These are phyloP conservation scores for Scaptomyza cyrtandrae DNA, from an alignment of 2,888 invertebrate genomes.

Conservation along the genomic window DNA sequence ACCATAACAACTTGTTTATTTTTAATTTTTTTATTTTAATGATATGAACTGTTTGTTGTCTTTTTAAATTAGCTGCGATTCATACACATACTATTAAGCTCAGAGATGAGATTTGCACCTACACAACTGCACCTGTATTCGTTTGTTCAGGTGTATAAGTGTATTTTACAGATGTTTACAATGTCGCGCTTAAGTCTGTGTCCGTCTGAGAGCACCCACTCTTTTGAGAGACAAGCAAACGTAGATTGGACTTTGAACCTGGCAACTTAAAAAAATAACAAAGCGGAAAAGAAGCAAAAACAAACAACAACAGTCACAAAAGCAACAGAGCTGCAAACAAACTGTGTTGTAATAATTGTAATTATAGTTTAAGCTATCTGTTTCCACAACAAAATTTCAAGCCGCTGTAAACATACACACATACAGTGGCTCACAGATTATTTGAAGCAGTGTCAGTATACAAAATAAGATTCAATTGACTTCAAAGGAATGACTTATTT, in stretches of 20 bases:
- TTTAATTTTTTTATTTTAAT: constrained; percentile 23
- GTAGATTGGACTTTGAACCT: constrained; percentile 71
- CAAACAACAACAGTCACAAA: constrained; percentile 47
- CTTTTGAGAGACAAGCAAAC: constrained; percentile 40
- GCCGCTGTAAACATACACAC: constrained; percentile 4
- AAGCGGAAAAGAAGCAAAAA: constrained; percentile 45
- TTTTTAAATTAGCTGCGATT: constrained; percentile 41
- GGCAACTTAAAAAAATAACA: constrained; percentile 49
- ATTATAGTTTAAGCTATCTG: constrained; percentile 27
- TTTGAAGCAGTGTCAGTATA: too few species aligned
- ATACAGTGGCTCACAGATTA: not conserved
- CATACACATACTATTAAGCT: constrained; percentile 7
- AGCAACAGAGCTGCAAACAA: constrained; percentile 22
- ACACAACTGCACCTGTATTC: constrained; percentile 54
- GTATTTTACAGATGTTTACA: constrained; percentile 59
- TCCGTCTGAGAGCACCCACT: constrained; percentile 45
- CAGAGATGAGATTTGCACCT: constrained; percentile 15
- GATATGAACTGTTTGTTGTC: constrained; percentile 40
- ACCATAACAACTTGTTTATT: constrained; percentile 12
- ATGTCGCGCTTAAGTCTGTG: constrained; percentile 19
- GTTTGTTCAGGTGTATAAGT: constrained; percentile 23
- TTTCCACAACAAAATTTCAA: constrained; percentile 61
- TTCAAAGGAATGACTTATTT: too few species aligned
- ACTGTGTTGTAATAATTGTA: constrained; percentile 59
- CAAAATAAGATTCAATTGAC: too few species aligned